Percentiles rank a stretch among this genome's conserved stretches.
Evolutionary conservation across 2,888 invertebrate genomes (phyloP).

Genomic region (Trichogramma evanescens): DNA sequence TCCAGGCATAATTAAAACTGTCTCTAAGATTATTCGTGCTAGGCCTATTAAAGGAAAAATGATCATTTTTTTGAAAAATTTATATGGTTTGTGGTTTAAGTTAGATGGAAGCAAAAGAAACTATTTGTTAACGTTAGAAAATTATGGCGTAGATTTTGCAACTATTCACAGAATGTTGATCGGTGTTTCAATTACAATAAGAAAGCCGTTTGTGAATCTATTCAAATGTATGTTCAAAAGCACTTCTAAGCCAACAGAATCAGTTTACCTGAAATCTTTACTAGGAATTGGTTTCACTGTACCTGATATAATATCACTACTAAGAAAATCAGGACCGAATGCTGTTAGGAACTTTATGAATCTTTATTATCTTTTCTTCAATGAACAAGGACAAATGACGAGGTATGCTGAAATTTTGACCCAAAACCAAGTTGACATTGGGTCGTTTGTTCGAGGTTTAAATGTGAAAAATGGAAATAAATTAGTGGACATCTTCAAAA

Average conservation of each 20-base stretch:
- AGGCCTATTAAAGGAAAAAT: conserved; percentile 21
- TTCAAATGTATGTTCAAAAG: too few relatives aligned
- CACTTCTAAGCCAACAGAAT: too few relatives aligned
- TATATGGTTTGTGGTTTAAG: conserved; percentile 27
- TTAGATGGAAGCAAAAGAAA: conserved; percentile 26
- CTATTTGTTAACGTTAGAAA: conserved; percentile 12
- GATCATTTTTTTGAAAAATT: conserved; percentile 24
- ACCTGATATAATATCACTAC: too few relatives aligned
- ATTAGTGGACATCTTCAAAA: too few relatives aligned
- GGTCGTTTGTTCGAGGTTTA: too few relatives aligned
- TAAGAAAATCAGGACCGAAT: conserved; percentile 17
- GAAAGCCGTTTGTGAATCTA: too few relatives aligned
- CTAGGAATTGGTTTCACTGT: too few relatives aligned
- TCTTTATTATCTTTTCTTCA: conserved; percentile 29
- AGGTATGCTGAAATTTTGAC: neutral
- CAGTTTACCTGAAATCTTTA: too few relatives aligned
- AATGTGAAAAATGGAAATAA: too few relatives aligned
- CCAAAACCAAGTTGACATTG: too few relatives aligned
- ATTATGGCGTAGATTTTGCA: conserved; percentile 24
- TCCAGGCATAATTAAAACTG: conserved; percentile 1
- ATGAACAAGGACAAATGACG: conserved; percentile 16
- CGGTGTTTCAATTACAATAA: neutral
- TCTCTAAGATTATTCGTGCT: conserved; percentile 21
- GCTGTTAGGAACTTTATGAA: conserved; percentile 31
- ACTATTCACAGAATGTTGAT: conserved; percentile 28